Conservation (phyloP, 2,113 vertebrate genomes). For the Picathartes gymnocephalus region DNA sequence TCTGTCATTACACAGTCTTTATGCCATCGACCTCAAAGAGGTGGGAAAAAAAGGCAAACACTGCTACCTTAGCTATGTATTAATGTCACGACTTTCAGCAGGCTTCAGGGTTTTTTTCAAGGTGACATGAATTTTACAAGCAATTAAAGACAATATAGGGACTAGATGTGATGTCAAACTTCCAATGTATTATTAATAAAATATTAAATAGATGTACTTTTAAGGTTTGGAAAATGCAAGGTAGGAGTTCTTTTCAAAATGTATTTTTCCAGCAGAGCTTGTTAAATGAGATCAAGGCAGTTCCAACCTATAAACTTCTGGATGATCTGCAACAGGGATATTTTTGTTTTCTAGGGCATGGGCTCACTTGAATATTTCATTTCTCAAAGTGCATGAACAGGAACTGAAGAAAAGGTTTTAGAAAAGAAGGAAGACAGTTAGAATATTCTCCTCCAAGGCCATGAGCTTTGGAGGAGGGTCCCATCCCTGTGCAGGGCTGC, state of each 20-base stretch:
- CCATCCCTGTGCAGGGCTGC: not conserved
- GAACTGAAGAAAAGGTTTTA: not conserved
- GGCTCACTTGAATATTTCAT: not conserved
- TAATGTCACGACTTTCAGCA: not conserved
- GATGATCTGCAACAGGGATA: not conserved
- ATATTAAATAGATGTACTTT: not conserved
- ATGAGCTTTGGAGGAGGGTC: not conserved
- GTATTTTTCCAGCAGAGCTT: not conserved
- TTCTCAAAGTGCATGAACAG: not conserved
- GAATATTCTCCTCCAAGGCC: not conserved
- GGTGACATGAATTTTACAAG: not conserved
- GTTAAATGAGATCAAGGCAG: not conserved
- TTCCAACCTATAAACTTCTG: conserved; percentile 12
- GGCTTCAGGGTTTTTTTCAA: not conserved
- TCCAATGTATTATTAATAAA: not conserved
- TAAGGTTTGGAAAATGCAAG: not conserved
- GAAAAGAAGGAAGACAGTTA: not conserved
- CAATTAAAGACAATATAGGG: not conserved
- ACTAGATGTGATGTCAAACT: not conserved
- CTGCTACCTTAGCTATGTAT: not conserved
- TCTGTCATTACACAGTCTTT: not conserved
- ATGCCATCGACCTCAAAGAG: not conserved
- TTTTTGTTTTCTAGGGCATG: conserved; percentile 51
- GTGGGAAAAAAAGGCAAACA: not conserved
- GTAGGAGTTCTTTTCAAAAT: not conserved